Conservation (phyloP, 2,888 invertebrate species). For the Rosalia funebris region DNA sequence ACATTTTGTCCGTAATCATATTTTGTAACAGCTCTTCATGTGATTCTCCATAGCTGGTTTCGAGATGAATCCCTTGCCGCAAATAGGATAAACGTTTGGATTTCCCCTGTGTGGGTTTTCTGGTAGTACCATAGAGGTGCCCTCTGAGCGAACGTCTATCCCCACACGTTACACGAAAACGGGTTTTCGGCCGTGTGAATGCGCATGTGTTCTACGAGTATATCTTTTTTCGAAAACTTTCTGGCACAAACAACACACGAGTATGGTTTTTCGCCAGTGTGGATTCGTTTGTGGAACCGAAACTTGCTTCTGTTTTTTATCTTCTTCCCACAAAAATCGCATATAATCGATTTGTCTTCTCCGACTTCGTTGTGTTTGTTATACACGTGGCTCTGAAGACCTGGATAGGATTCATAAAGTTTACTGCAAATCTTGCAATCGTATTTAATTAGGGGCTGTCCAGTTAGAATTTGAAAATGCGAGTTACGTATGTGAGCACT, state of each 20-base stretch:
- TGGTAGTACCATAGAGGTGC: conserved; percentile 70
- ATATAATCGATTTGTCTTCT: conserved; percentile 64
- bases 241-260: conserved; percentile 57
- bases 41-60: conserved; percentile 46
- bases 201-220: conserved; percentile 62
- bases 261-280: conserved; percentile 66
- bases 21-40: conserved; percentile 51
- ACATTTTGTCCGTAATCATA: too few relatives aligned
- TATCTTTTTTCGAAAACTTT: conserved; percentile 69
- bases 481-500: conserved; percentile 63
- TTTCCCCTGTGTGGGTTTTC: conserved; percentile 69
- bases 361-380: conserved; percentile 45
- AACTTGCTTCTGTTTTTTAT: conserved; percentile 46
- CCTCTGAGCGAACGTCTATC: conserved; percentile 63
- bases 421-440: conserved; percentile 65
- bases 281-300: conserved; percentile 64
- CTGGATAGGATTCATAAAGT: conserved; percentile 56
- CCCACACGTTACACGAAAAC: conserved; percentile 45
- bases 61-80: conserved; percentile 39
- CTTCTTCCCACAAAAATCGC: conserved; percentile 47
- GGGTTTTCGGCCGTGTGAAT: conserved; percentile 54
- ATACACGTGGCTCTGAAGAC: conserved; percentile 59
- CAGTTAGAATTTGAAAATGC: conserved; percentile 62
- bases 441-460: conserved; percentile 54
- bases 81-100: conserved; percentile 62